Conservation (phyloP, 2,797 vertebrate genomes). For the Typhlichthys subterraneus region DNA sequence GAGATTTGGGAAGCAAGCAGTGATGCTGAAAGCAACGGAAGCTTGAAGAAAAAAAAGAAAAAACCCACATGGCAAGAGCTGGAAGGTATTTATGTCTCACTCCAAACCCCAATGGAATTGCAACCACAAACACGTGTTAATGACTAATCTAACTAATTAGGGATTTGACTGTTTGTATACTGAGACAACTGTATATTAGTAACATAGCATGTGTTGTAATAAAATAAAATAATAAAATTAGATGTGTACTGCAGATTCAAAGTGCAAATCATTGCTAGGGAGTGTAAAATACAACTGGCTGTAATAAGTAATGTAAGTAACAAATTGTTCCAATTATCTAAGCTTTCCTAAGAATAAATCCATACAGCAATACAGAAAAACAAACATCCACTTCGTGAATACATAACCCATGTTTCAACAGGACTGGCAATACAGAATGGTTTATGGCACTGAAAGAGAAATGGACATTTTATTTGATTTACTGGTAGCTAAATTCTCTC, state of each 20-base stretch:
- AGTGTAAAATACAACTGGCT: slow-evolving; percentile 16
- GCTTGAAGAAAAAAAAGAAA: slow-evolving; percentile 28
- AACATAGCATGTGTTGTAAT: neutral
- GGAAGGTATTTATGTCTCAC: slow-evolving; percentile 46
- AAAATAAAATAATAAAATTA: no score
- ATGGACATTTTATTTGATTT: slow-evolving; percentile 61
- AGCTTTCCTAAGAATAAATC: neutral
- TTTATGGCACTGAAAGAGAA: slow-evolving; percentile 38
- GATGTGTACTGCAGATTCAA: neutral
- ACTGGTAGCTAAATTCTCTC: slow-evolving; percentile 31
- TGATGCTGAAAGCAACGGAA: slow-evolving; percentile 56
- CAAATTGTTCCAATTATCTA: neutral
- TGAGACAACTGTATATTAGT: neutral
- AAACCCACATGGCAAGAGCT: slow-evolving; percentile 22
- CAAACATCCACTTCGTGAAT: slow-evolving; percentile 9
- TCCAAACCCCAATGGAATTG: slow-evolving; percentile 44
- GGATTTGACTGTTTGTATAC: slow-evolving; percentile 10
- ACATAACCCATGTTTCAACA: slow-evolving; percentile 9
- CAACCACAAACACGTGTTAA: slow-evolving; percentile 34
- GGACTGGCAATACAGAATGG: slow-evolving; percentile 20
- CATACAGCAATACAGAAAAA: neutral
- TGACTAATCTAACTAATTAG: slow-evolving; percentile 40
- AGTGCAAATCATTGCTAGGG: slow-evolving; percentile 8
- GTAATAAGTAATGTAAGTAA: slow-evolving; percentile 13
- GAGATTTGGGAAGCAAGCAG: slow-evolving; percentile 54